Evolutionary conservation across 2,113 vertebrate species (phyloP).

Genomic region (Brachionichthys hirsutus): DNA sequence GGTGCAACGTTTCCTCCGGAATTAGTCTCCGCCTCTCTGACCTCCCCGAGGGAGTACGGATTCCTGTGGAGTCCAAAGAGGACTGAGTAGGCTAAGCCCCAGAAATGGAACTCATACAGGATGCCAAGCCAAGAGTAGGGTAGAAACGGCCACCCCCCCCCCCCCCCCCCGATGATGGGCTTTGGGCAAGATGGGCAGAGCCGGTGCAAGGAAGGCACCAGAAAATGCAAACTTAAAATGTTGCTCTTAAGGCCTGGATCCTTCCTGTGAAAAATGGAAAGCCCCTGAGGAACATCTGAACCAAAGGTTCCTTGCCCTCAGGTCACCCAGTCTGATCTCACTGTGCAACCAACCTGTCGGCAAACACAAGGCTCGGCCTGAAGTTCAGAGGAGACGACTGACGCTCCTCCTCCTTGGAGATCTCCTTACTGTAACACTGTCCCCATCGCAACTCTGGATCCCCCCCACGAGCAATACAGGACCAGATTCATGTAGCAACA

Average conservation of each 20-base stretch:
- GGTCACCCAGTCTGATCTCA: constrained; percentile 51
- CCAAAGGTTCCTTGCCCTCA: constrained; percentile 60
- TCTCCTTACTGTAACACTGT: constrained; percentile 40
- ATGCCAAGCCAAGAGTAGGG: constrained; percentile 19
- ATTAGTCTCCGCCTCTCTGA: constrained; percentile 73
- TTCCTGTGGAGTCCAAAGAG: constrained; percentile 39
- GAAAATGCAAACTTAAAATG: constrained; percentile 38
- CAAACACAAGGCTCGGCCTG: constrained; percentile 42
- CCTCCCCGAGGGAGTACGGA: constrained; percentile 14
- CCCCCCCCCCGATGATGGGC: constrained; percentile 15
- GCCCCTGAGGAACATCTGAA: constrained; percentile 48
- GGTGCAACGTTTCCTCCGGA: constrained; percentile 94
- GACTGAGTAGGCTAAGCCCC: constrained; percentile 12
- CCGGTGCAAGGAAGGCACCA: constrained; percentile 23
- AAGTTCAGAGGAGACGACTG: constrained; percentile 42
- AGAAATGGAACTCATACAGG: constrained; percentile 38
- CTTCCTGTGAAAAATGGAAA: constrained; percentile 30
- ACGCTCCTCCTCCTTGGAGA: constrained; percentile 24
- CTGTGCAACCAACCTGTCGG: constrained; percentile 52
- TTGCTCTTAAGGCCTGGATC: constrained; percentile 39
- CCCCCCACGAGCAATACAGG: constrained; percentile 73
- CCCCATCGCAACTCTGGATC: constrained; percentile 54
- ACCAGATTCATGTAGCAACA: constrained; percentile 84
- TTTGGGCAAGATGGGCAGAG: constrained; percentile 25
- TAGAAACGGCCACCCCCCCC: constrained; percentile 1